Percentiles rank a stretch among this genome's conserved stretches.
These are phyloP conservation scores for Copidosoma aretas DNA, from an alignment of 2,888 invertebrate species.

Conservation along the genomic window DNA sequence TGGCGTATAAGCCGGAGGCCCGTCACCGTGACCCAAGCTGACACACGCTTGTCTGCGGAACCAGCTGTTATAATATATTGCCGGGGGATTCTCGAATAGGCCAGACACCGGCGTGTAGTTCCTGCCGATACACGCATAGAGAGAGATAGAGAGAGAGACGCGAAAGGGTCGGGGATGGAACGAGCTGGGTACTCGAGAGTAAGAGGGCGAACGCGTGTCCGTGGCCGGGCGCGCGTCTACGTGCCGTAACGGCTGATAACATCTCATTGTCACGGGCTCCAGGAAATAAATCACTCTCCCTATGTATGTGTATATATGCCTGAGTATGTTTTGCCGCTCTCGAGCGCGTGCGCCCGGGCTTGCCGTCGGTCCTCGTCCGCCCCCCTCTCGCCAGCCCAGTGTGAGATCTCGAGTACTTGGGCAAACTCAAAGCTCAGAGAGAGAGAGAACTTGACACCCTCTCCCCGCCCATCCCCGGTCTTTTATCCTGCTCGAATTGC, in stretches of 20 bases:
- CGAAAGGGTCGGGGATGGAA: no score
- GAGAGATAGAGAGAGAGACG: background rate
- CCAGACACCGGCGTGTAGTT: conserved; percentile 1
- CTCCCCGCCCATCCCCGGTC: background rate
- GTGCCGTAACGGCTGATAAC: conserved; percentile 47
- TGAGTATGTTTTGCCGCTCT: background rate
- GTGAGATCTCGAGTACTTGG: conserved; percentile 21
- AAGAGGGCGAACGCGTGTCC: background rate
- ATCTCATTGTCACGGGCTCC: conserved; percentile 56
- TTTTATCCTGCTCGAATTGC: no score
- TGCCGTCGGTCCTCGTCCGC: background rate
- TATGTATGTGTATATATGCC: background rate
- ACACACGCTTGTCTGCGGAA: conserved; percentile 14
- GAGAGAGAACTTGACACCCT: conserved; percentile 15
- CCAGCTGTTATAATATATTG: conserved; percentile 40
- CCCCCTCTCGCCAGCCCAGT: background rate
- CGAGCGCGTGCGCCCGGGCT: background rate
- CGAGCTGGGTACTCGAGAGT: background rate
- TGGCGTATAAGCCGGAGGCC: background rate
- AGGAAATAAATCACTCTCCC: conserved; percentile 49
- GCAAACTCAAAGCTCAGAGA: conserved; percentile 11
- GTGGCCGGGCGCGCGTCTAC: background rate
- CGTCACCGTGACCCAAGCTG: background rate
- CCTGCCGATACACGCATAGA: conserved; percentile 13
- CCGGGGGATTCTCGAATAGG: background rate